Base-by-base conservation (phyloP, 53 echinoderm and acorn worm species). In the Luidia sarsii region DNA sequence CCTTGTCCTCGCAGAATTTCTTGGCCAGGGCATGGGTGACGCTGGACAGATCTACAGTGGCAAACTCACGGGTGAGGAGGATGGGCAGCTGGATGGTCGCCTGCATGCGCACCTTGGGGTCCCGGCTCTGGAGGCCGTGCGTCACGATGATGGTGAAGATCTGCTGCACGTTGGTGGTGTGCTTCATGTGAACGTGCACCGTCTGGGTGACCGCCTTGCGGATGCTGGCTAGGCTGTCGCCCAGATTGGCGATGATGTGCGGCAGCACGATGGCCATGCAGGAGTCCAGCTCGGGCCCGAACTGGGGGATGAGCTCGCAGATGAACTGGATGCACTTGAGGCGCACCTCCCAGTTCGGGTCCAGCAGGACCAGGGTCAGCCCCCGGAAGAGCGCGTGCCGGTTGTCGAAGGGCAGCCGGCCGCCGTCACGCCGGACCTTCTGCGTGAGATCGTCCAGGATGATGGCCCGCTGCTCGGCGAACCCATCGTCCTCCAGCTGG, bases 201-300 rank as follows among this genome's bases (percentile, higher is more conserved):
- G 94, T 94, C 39, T 99, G 99, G 71, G 89, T 89, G 50, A 91
- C 91, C 20, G 94, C 84, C 65, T 99, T 99, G 32, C 99, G 75
- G 22, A 94, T 63, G 31, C 87, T 82, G 39, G 86, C 94, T 71
- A 83, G 86, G 21, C 57, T 65, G 38, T 99, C 94, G 41, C 99
- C 92, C 37, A 97, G 60, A 85, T 87, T 99, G 80, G 73, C 69
- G 9, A 99, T 88, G 14, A 99, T 73, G 65, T 94, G 82, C 41
- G 89, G 87, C 33, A 99, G 68, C 52, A 99, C 80, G 39, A 87
- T 74, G 23, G 83, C 72, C 94, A 99, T 91, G 77, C 99, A 94
- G 34, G 86, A 67, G 81, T 99, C 99, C 31, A 99, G 89, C 24
- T 99, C 93, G 5, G 81, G 75, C 14, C 83, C 91, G 81, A 99